Conservation (phyloP, 2,113 vertebrate species). For the Pogonocichla stellata region DNA sequence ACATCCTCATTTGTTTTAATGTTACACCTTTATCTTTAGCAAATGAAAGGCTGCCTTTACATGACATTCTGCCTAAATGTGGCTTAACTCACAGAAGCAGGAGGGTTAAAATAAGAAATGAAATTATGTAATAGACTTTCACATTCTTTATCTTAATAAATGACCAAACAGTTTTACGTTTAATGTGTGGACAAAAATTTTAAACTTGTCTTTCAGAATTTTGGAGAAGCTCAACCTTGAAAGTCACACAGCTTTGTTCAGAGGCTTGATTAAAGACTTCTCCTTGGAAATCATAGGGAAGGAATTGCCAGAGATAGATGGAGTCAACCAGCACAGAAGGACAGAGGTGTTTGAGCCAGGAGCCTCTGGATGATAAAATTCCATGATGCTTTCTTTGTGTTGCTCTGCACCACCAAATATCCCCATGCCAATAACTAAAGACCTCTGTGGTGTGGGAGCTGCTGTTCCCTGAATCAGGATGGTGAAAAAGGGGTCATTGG, state of each 20-base stretch:
- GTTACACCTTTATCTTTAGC: neutral
- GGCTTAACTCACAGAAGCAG: neutral
- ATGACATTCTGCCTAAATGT: neutral
- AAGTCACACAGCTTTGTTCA: neutral
- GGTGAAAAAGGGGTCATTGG: neutral
- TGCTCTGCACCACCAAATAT: neutral
- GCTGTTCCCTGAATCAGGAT: neutral
- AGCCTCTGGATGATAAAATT: neutral
- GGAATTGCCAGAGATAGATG: neutral
- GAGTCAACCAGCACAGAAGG: neutral
- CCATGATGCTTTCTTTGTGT: too few relatives aligned
- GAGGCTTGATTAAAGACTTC: neutral
- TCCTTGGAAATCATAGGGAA: neutral
- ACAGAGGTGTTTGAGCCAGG: neutral
- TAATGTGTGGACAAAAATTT: neutral
- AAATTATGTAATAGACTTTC: neutral
- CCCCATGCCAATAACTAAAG: rapidly evolving
- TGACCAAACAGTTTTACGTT: neutral
- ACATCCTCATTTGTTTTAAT: neutral
- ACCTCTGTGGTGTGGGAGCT: neutral
- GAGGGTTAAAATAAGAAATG: neutral
- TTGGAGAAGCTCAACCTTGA: neutral
- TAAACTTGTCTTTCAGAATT: neutral
- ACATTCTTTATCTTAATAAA: neutral
- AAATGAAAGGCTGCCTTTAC: neutral